phyloP scores from a whole-genome alignment of 2,797 vertebrate genomes.

The Trachurus trachurus region DNA sequence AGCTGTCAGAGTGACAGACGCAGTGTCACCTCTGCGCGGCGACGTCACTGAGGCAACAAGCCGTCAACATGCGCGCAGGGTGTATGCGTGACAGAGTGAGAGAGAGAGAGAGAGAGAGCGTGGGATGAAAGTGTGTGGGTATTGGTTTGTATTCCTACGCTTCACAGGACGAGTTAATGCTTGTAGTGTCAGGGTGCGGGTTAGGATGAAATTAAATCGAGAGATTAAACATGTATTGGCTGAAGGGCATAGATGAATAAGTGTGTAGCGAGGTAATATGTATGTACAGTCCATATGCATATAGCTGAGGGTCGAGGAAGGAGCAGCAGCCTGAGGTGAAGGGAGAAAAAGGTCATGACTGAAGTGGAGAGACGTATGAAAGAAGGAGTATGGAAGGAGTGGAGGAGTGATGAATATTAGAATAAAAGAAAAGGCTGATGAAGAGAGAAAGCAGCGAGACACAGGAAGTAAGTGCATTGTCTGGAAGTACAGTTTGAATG shows the following conservation, averaged over 20 bases:
- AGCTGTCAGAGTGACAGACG: conserved; percentile 79
- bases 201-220: conserved; percentile 22
- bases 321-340: conserved; percentile 30
- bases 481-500: conserved; percentile 25
- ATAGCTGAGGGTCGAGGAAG: neutral
- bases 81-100: conserved; percentile 31
- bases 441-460: conserved; percentile 15
- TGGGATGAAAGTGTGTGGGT: conserved; percentile 13
- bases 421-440: conserved; percentile 31
- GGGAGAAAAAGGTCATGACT: conserved; percentile 41
- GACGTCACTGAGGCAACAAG: conserved; percentile 71
- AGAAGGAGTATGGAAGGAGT: conserved; percentile 13
- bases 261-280: neutral
- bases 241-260: conserved; percentile 6
- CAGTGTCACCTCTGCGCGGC: conserved; percentile 77
- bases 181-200: neutral
- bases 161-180: conserved; percentile 27
- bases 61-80: conserved; percentile 59
- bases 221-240: conserved; percentile 22
- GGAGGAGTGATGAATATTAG: conserved; percentile 29
- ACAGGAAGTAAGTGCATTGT: conserved; percentile 5
- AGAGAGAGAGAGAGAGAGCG: neutral
- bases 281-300: conserved; percentile 9
- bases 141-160: conserved; percentile 30
- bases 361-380: conserved; percentile 26